phyloP scores from a whole-genome alignment of 2,113 vertebrate genomes.

The Sakesphorus luctuosus region DNA sequence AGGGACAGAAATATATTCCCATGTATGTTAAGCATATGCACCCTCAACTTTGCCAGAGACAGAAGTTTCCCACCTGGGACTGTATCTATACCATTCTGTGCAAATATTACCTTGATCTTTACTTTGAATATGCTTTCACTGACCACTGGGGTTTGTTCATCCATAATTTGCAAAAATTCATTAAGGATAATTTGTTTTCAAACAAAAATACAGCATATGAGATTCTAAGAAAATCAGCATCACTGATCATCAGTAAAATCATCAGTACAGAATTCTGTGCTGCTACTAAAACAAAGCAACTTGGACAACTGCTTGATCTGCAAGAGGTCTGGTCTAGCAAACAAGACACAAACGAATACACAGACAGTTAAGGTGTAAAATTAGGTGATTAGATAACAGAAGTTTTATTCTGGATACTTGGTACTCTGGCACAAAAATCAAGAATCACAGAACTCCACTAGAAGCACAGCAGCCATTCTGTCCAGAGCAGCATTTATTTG shows the following conservation, averaged over 20 bases:
- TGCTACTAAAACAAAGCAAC: neutral
- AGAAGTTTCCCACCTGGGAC: neutral
- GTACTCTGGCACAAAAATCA: neutral
- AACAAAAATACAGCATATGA: neutral
- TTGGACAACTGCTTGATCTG: neutral
- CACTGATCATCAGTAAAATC: neutral
- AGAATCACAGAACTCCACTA: neutral
- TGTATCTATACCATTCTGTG: accelerated
- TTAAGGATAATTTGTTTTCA: neutral
- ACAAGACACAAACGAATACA: neutral
- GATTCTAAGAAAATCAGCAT: neutral
- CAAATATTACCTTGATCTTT: neutral
- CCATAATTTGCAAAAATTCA: neutral
- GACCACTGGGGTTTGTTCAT: neutral
- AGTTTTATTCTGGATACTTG: neutral
- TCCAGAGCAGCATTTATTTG: neutral
- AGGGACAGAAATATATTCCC: neutral
- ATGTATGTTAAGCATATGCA: accelerated
- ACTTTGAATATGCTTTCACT: neutral
- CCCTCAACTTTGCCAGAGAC: neutral
- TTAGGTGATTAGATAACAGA: neutral
- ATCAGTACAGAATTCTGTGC: neutral
- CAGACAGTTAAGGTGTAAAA: neutral
- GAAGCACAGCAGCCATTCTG: neutral
- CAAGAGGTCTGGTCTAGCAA: neutral